Evolutionary conservation across 2,113 vertebrate genomes (phyloP), one percentile per base, ranked within the genome.

Genomic region (Lonchura striata): DNA sequence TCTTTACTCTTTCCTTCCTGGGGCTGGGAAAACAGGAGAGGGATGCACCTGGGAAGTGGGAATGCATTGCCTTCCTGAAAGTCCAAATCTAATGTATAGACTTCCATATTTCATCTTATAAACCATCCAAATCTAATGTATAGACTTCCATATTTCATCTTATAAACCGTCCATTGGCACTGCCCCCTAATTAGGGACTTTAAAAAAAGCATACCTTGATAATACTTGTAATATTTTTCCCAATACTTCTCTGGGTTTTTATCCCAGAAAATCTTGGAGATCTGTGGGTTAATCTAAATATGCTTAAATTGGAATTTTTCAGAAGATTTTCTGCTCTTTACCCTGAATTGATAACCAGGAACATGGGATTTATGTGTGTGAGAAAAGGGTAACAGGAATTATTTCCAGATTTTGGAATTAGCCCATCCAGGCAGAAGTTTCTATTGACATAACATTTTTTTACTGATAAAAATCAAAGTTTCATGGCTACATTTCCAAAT

Each of bases 61-160:
- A 53, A 31, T 12, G 17, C 9, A 6, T 1, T 50, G 53, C 9
- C 35, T 71, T 57, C 52, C 83, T 65, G 2, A 37, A 74, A 60
- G 37, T 15, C 52, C 30, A 80, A 22, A 63, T 1, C 4, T 49
- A 23, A 56, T 0, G 0, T 3, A 6, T 2, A 53, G 56, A 52
- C 13, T 56, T 28, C 1, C 6, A 1, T n/a, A 7, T 65, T 80
- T 80, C 20, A 13, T 22, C 30, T 25, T 79, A 21, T 30, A 65
- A 89, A 42, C 17, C 15, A 20, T 3, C 25, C 50, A 23, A n/a
- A n/a, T n/a, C n/a, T n/a, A n/a, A n/a, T n/a, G 0, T 3, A 6
- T 2, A 53, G 56, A 52, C 13, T 56, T 28, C 1, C 6, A 1
- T n/a, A 7, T 65, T 80, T 80, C 20, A 13, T 22, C 30, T 25